Evolutionary conservation across 2,888 invertebrate genomes (phyloP), one percentile per base, ranked within the genome.

Genomic region (Aricia artaxerxes): DNA sequence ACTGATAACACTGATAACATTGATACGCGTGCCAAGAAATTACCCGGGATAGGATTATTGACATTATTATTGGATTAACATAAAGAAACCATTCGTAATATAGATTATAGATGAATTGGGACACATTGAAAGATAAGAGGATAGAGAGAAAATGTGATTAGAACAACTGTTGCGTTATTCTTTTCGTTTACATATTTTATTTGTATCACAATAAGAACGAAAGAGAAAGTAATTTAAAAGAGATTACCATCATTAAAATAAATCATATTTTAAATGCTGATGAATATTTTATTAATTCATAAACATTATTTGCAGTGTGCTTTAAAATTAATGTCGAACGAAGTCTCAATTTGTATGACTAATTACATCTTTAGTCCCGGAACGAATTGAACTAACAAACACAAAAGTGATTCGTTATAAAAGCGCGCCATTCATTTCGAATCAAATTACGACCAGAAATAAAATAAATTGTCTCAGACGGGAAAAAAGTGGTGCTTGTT

Each of bases 391-490:
- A 73, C n/a, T 44, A 73, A 73, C 73, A 73, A 73, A 73, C 73
- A 73, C 69, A 69, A 69, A 38, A 69, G 69, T 69, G 69, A 69
- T 73, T 73, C 73, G 73, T 44, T 73, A 24, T 73, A 73, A 73
- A 73, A 73, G 73, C 73, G 85, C 84, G 83, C 82, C 80, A 85
- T 83, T 78, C 72, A 81, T 81, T 82, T 82, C 80, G 84, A 85
- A 88, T 85, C 83, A 85, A 88, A 88, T 87, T 87, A 86, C 87
- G 86, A 83, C 82, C 82, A 82, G 80, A 82, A 83, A 78, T 79
- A 81, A 78, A 69, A 77, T 79, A 85, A 85, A 87, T 86, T 83
- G 84, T 82, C 83, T 81, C 82, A 72, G 76, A 77, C 73, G 73
- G 64, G 84, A 85, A 87, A 85, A 86, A 83, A 86, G 85, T 85